These are phyloP conservation scores for Sylvicola cinctus DNA, from an alignment of 2,888 invertebrate genomes.

Conservation along the genomic window DNA sequence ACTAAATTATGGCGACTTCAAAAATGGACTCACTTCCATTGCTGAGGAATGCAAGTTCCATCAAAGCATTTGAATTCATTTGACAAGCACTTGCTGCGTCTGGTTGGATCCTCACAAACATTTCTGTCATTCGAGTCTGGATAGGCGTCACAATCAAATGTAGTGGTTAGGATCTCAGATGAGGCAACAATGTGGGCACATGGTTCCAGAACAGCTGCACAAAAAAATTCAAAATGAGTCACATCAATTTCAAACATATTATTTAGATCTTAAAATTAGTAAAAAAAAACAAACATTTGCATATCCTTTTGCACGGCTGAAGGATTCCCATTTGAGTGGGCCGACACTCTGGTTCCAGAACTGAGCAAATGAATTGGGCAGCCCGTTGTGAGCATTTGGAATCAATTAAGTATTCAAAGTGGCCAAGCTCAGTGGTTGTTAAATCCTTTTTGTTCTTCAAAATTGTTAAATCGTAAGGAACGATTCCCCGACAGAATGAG, in stretches of 20 bases:
- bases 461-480: conserved; percentile 44
- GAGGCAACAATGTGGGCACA: conserved; percentile 38
- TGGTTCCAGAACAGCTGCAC: conserved; percentile 36
- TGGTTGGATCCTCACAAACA: conserved; percentile 32
- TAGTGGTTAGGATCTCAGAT: conserved; percentile 29
- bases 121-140: conserved; percentile 29
- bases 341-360: conserved; percentile 45
- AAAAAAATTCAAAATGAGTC: too few relatives aligned
- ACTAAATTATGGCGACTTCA: background rate
- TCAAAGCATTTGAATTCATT: conserved; percentile 36
- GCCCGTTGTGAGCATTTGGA: conserved; percentile 42
- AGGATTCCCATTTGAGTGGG: conserved; percentile 34
- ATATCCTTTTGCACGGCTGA: conserved; percentile 40
- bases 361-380: conserved; percentile 37
- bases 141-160: conserved; percentile 39
- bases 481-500: conserved; percentile 34
- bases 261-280: conserved; percentile 7
- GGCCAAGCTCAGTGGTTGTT: conserved; percentile 22
- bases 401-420: conserved; percentile 36
- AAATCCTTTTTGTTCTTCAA: conserved; percentile 15
- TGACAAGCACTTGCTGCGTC: conserved; percentile 27
- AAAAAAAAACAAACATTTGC: conserved; percentile 30
- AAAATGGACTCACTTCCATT: conserved; percentile 25
- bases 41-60: conserved; percentile 35
- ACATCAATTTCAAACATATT: background rate